Conservation (phyloP, 2,113 vertebrate species). For the Erythrocercus mccallii region DNA sequence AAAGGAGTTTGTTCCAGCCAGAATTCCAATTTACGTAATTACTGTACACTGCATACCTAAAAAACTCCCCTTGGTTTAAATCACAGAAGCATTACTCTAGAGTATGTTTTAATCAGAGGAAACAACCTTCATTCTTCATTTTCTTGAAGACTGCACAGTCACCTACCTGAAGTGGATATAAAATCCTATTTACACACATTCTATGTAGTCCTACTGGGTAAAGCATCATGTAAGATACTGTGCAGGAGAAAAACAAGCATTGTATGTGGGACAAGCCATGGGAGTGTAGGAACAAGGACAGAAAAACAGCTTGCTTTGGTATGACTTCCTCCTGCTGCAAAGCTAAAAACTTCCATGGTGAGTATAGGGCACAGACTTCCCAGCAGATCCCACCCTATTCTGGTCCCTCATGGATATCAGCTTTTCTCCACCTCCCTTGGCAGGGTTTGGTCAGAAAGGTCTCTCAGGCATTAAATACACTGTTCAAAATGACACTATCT, state of each 20-base stretch:
- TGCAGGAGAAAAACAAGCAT: not conserved
- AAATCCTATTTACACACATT: not conserved
- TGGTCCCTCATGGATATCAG: not conserved
- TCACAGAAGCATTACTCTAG: not conserved
- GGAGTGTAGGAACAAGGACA: not conserved
- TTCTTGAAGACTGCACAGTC: not conserved
- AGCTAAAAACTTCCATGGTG: not conserved
- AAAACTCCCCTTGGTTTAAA: not conserved
- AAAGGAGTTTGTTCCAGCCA: not conserved
- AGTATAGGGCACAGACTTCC: not conserved
- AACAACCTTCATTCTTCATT: not conserved
- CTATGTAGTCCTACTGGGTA: not conserved
- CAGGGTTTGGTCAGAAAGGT: not conserved
- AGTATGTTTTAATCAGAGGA: not conserved
- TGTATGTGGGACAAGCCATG: not conserved
- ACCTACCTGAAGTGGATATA: not conserved
- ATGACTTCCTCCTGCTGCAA: not conserved
- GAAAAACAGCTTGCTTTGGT: not conserved
- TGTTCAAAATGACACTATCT: not conserved
- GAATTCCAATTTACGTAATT: not conserved
- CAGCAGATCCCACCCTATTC: not conserved
- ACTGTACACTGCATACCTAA: not conserved
- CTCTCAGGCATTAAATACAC: not conserved
- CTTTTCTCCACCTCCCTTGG: not conserved
- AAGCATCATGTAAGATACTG: not conserved